Base-by-base conservation (phyloP, 2,888 invertebrate genomes). In the Acanthosoma haemorrhoidale region DNA sequence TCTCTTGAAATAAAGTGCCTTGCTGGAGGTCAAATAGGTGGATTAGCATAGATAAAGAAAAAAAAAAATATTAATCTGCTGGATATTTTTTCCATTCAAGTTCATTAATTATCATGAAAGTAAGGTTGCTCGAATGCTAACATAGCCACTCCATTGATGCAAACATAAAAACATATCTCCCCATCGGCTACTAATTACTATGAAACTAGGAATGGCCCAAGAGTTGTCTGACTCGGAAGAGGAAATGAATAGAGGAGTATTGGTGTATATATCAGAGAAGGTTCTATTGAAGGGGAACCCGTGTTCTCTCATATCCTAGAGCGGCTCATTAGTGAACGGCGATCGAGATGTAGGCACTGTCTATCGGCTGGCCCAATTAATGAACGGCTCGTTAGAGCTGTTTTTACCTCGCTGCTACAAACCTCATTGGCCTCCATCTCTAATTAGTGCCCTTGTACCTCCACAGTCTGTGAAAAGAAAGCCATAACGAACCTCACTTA, bases 381-480 rank as follows among this genome's bases (percentile, higher is more conserved):
- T 51, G 51, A 51, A 51, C 51, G 51, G 25, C 51, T 51, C 51
- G 51, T 51, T 51, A 51, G 51, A 51, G 25, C 51, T 51, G 51
- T 51, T 51, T 51, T 51, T 51, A 51, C 51, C 51, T 51, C 51
- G 51, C 51, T 51, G 25, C 25, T 51, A 51, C 51, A 51, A 51
- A 29, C 51, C 51, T 51, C 51, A 51, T 51, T 51, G 51, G 51
- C 51, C 51, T 51, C 51, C 51, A 25, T 25, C 25, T 51, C 51
- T 51, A 51, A 51, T 51, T 51, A 51, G 51, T 25, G 51, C 51
- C 51, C 43, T 43, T 21, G 21, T n/a, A n/a, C n/a, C n/a, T n/a
- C n/a, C n/a, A n/a, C n/a, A n/a, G n/a, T 51, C 43, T 51, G 25
- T 51, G 51, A 51, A 51, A 51, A 51, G 51, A 51, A 51, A 51